Percentiles rank a stretch among this genome's conserved stretches.
These are phyloP conservation scores for Apamea anceps DNA, from an alignment of 2,888 invertebrate species.

Conservation along the genomic window DNA sequence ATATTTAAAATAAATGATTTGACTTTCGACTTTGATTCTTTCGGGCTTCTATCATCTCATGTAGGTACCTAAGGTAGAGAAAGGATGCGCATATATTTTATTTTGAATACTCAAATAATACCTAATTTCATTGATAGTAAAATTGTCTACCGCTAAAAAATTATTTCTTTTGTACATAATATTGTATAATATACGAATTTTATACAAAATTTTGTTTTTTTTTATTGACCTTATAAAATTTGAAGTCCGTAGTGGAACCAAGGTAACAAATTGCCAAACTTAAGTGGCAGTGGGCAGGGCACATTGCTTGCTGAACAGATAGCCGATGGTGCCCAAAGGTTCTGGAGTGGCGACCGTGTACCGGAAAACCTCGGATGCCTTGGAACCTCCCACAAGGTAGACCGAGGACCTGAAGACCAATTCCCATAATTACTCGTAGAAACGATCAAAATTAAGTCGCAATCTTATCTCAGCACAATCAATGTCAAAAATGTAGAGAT, in stretches of 20 bases:
- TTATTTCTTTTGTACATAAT: slow-evolving; percentile 48
- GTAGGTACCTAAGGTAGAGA: neutral
- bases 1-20: too few relatives aligned
- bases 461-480: too few relatives aligned
- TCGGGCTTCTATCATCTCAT: too few relatives aligned
- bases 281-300: neutral
- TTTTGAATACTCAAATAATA: neutral
- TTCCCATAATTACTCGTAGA: too few relatives aligned
- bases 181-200: slow-evolving; percentile 51
- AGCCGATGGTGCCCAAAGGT: neutral
- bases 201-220: slow-evolving; percentile 19
- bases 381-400: neutral
- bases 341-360: neutral
- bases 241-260: neutral
- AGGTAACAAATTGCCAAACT: neutral
- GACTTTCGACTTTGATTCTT: too few relatives aligned
- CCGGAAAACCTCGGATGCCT: neutral
- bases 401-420: neutral
- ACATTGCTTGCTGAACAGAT: neutral
- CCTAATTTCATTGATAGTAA: slow-evolving; percentile 2
- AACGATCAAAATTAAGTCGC: too few relatives aligned
- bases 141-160: neutral
- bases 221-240: neutral
- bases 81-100: neutral
- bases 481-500: too few relatives aligned